A percentile compares a stretch with the other conserved stretches of the same genome.
These are phyloP conservation scores for Zelostemma sp. DNA, from an alignment of 1,140 invertebrate species.

Conservation along the genomic window DNA sequence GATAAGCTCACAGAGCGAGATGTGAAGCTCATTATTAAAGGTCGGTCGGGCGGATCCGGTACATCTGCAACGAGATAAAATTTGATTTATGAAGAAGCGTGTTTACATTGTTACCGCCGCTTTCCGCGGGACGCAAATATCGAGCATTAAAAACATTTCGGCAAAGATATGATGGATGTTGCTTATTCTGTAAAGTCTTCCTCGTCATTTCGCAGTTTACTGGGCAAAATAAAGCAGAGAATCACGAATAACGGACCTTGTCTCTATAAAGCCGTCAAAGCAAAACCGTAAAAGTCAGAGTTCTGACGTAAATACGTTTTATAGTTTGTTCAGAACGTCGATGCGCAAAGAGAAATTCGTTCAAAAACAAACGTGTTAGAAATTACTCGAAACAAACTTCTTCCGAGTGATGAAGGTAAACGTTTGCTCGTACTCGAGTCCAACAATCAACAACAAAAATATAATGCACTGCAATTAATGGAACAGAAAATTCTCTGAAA, in stretches of 20 bases:
- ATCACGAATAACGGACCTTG: conserved; percentile 19
- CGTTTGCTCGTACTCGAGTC: conserved; percentile 2
- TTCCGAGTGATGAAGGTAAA: conserved; percentile 16
- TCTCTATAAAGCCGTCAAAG: conserved; percentile 32
- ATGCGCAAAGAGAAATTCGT: conserved; percentile 14
- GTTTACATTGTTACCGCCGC: no score
- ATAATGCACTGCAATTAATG: conserved; percentile 5
- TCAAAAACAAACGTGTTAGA: conserved; percentile 20
- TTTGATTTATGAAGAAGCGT: background rate
- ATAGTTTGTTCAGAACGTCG: conserved; percentile 11
- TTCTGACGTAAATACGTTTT: conserved; percentile 30
- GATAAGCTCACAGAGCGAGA: conserved; percentile 81
- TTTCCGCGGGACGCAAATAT: no score
- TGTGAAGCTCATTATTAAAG: conserved; percentile 79
- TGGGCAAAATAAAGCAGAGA: conserved; percentile 20
- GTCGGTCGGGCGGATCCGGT: conserved; percentile 79
- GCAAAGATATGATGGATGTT: no score
- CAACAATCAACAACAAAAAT: conserved; percentile 6
- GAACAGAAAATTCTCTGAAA: background rate
- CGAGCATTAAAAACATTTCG: no score
- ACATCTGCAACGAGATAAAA: conserved; percentile 71
- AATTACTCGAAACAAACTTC: conserved; percentile 6
- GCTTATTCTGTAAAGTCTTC: conserved; percentile 22
- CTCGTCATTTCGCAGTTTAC: conserved; percentile 6
- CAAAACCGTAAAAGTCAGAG: conserved; percentile 28